phyloP scores from a whole-genome alignment of 2,797 vertebrate species.

The Silurus aristotelis region DNA sequence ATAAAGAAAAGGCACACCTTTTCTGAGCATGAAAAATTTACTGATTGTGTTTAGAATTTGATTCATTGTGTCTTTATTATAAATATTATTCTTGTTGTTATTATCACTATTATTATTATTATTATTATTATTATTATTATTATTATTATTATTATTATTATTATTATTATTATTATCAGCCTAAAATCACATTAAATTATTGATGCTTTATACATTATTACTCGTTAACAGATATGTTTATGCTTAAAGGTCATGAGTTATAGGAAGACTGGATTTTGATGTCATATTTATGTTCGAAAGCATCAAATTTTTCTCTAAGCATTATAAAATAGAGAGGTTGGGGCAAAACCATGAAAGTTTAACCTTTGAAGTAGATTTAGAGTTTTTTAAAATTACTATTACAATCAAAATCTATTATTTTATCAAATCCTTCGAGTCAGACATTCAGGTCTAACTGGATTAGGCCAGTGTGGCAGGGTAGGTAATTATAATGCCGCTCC shows the following conservation, averaged over 20 bases:
- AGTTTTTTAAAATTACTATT: not conserved
- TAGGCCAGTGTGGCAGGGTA: slow-evolving; percentile 31
- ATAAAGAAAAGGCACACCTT: not conserved
- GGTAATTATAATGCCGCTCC: slow-evolving; percentile 40
- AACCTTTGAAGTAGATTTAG: not conserved
- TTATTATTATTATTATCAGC: not conserved
- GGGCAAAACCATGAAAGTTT: not conserved
- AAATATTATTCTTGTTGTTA: too few relatives aligned
- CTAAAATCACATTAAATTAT: not conserved
- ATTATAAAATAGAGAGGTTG: too few relatives aligned
- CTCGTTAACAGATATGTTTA: not conserved
- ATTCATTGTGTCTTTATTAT: not conserved
- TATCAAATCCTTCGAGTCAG: not conserved
- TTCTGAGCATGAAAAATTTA: too few relatives aligned
- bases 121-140: not conserved
- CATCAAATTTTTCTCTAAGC: not conserved
- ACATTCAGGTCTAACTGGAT: slow-evolving; percentile 28
- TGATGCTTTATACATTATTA: not conserved
- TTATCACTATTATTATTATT: too few relatives aligned
- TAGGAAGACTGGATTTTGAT: not conserved
- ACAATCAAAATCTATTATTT: not conserved
- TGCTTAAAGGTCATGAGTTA: not conserved
- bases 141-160: not conserved
- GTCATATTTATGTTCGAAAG: not conserved
- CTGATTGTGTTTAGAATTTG: too few relatives aligned